Evolutionary conservation across 2,888 invertebrate genomes (phyloP).

Genomic region (Apamea anceps): DNA sequence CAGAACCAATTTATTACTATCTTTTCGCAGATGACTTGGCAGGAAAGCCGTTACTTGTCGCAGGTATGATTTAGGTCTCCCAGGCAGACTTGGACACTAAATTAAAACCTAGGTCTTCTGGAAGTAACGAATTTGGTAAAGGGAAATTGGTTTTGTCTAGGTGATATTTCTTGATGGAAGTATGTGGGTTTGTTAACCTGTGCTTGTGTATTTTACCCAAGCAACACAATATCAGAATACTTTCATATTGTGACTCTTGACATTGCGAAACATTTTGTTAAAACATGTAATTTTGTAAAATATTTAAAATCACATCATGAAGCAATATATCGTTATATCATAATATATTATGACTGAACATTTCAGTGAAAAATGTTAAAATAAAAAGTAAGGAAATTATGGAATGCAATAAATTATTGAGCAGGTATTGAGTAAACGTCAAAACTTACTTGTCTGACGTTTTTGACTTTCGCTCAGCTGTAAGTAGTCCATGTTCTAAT

Average conservation of each 20-base stretch:
- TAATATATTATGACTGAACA: neutral
- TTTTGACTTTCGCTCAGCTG: neutral
- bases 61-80: constrained; percentile 83
- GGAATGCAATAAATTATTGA: neutral
- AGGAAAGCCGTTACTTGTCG: constrained; percentile 77
- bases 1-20: constrained; percentile 82
- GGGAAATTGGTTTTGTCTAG: constrained; percentile 57
- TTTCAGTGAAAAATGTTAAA: neutral
- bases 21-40: constrained; percentile 78
- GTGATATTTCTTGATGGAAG: constrained; percentile 1
- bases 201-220: neutral
- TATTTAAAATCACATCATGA: neutral
- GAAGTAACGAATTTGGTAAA: constrained; percentile 50
- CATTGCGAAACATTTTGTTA: neutral
- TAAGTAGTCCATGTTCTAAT: neutral
- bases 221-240: neutral
- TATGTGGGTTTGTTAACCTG: neutral
- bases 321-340: neutral
- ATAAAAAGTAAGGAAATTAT: neutral
- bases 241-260: neutral
- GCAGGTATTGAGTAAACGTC: neutral
- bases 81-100: constrained; percentile 79
- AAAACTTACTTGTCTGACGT: neutral
- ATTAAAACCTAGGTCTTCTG: constrained; percentile 76
- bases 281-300: neutral